Conservation (phyloP, 2,113 vertebrate genomes). For the Copsychus sechellarum region DNA sequence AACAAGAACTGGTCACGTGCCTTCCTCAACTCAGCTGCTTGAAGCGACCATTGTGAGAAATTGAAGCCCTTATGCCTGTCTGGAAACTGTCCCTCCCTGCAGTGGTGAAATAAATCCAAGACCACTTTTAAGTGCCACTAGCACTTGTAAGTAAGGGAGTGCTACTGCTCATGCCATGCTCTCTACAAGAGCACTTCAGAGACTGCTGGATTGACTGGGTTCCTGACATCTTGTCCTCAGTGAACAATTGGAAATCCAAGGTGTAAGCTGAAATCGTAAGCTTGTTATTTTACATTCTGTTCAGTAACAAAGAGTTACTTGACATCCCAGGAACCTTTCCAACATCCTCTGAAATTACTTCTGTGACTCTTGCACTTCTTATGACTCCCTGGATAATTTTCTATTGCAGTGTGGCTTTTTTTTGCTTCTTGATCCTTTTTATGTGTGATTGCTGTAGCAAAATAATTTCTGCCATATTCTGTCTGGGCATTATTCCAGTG, state of each 20-base stretch:
- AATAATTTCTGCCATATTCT: neutral
- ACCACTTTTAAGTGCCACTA: neutral
- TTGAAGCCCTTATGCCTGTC: too few relatives aligned
- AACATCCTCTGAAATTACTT: neutral
- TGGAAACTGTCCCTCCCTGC: too few relatives aligned
- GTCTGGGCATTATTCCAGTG: neutral
- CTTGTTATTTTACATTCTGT: neutral
- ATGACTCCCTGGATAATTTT: neutral
- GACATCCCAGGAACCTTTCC: neutral
- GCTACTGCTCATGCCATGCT: fast-evolving
- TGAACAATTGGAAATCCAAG: neutral
- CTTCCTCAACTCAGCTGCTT: too few relatives aligned
- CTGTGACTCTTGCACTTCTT: neutral
- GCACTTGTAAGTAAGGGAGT: fast-evolving
- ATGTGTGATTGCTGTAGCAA: neutral
- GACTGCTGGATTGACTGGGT: too few relatives aligned
- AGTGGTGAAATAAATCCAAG: too few relatives aligned
- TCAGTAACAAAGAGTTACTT: neutral
- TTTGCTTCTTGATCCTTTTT: fast-evolving
- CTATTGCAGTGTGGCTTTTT: neutral
- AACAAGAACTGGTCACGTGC: too few relatives aligned
- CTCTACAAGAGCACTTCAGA: neutral
- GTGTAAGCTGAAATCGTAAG: neutral
- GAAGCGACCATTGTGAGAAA: too few relatives aligned
- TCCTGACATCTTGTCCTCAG: neutral